These are phyloP conservation scores for Hartigia nigra DNA, from an alignment of 2,888 invertebrate genomes.

Conservation along the genomic window DNA sequence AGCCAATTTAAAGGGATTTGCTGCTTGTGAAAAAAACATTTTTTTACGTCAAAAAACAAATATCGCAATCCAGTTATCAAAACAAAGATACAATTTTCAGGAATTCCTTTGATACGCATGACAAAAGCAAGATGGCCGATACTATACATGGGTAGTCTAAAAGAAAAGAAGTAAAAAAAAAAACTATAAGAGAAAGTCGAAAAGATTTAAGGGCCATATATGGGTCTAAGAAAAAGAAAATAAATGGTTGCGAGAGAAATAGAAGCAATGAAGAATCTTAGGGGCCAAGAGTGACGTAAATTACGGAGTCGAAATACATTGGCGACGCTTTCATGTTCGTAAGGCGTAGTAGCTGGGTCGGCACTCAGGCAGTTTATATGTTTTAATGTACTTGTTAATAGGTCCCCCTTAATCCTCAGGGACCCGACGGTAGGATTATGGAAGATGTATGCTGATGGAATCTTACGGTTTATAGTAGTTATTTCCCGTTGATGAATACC, in stretches of 20 bases:
- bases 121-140: background rate
- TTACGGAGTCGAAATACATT: conserved; percentile 33
- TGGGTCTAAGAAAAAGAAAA: conserved; percentile 6
- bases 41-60: background rate
- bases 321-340: conserved; percentile 27
- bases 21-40: background rate
- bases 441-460: conserved; percentile 62
- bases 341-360: background rate
- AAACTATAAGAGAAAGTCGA: background rate
- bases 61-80: background rate
- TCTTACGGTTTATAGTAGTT: conserved; percentile 55
- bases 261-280: background rate
- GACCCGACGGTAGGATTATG: conserved; percentile 50
- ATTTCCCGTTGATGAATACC: conserved; percentile 47
- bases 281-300: conserved; percentile 24
- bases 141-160: background rate
- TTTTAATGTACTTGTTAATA: conserved; percentile 60
- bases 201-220: conserved; percentile 6
- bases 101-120: background rate
- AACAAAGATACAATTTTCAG: background rate
- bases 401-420: conserved; percentile 46
- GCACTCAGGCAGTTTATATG: conserved; percentile 38
- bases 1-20: conserved; percentile 14
- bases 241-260: background rate
- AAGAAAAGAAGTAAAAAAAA: background rate